Base-by-base conservation (phyloP, 2,113 vertebrate genomes). In the Centropristis striata region DNA sequence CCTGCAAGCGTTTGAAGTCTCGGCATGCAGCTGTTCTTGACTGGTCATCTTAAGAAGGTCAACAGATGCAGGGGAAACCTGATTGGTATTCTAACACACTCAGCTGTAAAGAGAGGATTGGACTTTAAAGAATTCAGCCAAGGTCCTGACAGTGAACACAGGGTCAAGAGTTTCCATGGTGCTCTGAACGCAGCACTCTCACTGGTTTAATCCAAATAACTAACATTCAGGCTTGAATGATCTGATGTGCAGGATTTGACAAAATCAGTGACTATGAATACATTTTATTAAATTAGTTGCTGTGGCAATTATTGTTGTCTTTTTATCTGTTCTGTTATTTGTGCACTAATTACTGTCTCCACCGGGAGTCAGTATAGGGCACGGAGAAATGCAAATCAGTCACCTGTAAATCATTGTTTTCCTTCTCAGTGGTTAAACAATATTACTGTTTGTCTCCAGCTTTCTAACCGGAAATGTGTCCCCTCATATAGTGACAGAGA, bases 121-220 rank as follows among this genome's bases (percentile, higher is more conserved):
- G 81, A 79, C 49, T 78, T 86, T 44, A 36, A 84, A 82, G 65
- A 84, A 81, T 84, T 81, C 81, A 73, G 46, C 86, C 66, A n/a
- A 85, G 70, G 78, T 78, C 64, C 78, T 84, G 80, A 59, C 59
- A 55, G 72, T 77, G 61, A 76, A 66, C 63, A 46, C 37, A 10
- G 64, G 72, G 79, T 86, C 73, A 71, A 14, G 12, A 12, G 61
- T 75, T 76, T 71, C 64, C 57, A 63, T 60, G 47, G 63, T 10
- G 25, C 57, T 57, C n/a, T 44, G 41, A 70, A 36, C 15, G 18
- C 25, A 10, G 49, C 6, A 39, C 46, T 65, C 32, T 57, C 9
- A 5, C 64, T 73, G 51, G 4, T 42, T 73, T 50, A 49, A 37
- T 64, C 21, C 20, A 21, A 54, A 44, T 42, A 21, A 53, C 0